Base-by-base conservation (phyloP, 2,113 vertebrate genomes). In the Ciconia stormi region DNA sequence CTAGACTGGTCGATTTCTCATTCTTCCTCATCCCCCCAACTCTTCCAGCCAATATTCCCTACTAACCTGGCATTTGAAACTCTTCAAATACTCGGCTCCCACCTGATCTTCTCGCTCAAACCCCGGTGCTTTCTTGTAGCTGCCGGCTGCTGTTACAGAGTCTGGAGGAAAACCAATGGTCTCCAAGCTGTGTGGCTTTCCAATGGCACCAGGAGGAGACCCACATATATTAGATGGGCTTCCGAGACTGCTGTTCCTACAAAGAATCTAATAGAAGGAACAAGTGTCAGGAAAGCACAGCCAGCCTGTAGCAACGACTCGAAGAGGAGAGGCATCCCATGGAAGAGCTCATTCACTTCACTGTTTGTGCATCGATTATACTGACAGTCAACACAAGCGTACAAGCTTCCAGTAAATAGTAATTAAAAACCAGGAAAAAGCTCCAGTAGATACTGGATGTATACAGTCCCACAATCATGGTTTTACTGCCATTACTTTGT, bases 51-150 rank as follows among this genome's bases (percentile, higher is more conserved):
- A 87, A 13, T 49, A 86, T 49, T 94, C 62, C 89, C 90, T 79
- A 95, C 97, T 98, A 97, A 98, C 98, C 98, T 98, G 98, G 96
- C 98, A 98, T 98, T 98, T 98, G 96, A 98, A 98, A 93, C 88
- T 98, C 95, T 98, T 98, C 96, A 98, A 98, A 97, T 98, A 98
- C 89, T 98, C 98, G 6, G 98, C 93, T 97, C 99, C 98, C 96
- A 99, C 98, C 98, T 99, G 99, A 98, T 99, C 99, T 96, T 99
- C 99, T 95, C 99, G 98, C 98, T 99, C 99, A 69, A 99, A 99
- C 66, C 99, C 99, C 8, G 99, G 99, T 10, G 99, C 99, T 92
- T 99, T 99, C 96, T 99, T 99, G 89, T 99, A 99, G 89, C 98
- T 99, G 76, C 98, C 98, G 3, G 98, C 98, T 44, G 98, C 98